Conservation (phyloP, 2,888 invertebrate genomes). For the Protula sp. region DNA sequence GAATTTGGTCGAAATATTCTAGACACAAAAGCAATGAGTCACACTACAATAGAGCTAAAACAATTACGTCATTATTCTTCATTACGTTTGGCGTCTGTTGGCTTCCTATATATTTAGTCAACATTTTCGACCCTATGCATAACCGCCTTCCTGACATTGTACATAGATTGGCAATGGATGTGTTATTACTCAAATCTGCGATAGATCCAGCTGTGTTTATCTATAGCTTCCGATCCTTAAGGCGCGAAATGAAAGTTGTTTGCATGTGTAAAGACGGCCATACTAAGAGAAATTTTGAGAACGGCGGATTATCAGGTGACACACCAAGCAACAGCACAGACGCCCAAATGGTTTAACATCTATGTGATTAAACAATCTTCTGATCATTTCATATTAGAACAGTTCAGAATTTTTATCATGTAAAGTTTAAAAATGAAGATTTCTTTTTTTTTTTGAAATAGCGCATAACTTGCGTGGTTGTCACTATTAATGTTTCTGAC, state of each 20-base stretch:
- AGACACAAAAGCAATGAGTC: not conserved
- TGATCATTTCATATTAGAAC: too few species aligned
- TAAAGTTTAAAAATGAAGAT: too few species aligned
- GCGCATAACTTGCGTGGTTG: too few species aligned
- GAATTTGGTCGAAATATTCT: not conserved
- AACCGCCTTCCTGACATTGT: constrained; percentile 7
- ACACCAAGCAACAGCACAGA: too few species aligned
- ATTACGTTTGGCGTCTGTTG: constrained; percentile 15
- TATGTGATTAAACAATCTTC: too few species aligned
- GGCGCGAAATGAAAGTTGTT: constrained; percentile 17
- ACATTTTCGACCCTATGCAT: constrained; percentile 15
- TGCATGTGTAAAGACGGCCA: constrained; percentile 9
- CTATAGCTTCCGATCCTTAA: constrained; percentile 19
- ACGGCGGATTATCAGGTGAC: too few species aligned
- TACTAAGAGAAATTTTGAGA: too few species aligned
- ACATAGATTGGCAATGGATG: constrained; percentile 18
- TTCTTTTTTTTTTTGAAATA: too few species aligned
- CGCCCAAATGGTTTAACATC: too few species aligned
- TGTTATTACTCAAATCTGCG: constrained; percentile 22
- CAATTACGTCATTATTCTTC: constrained; percentile 11
- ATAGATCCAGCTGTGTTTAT: constrained; percentile 22
- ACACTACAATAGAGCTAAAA: constrained; percentile 10
- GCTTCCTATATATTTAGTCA: constrained; percentile 16
- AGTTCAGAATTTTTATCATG: too few species aligned
- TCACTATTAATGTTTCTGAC: too few species aligned